Evolutionary conservation across 2,797 vertebrate genomes (phyloP).

Genomic region (Sebastiscus albofasciatus): DNA sequence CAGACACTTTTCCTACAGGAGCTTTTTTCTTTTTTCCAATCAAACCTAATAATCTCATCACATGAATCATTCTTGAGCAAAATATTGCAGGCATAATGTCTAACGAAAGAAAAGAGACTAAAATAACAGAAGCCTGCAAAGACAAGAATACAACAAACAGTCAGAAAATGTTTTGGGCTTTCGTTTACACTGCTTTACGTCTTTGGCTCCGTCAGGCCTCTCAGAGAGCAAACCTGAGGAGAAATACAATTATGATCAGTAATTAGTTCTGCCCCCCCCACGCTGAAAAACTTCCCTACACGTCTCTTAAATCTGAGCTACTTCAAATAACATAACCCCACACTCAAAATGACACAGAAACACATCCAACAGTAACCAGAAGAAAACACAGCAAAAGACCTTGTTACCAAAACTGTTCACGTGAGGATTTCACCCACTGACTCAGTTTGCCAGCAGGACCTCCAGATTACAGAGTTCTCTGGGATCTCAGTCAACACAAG

Average conservation of each 20-base stretch:
- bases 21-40: constrained; percentile 33
- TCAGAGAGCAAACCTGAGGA: constrained; percentile 44
- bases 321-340: constrained; percentile 59
- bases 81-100: constrained; percentile 54
- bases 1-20: constrained; percentile 47
- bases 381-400: constrained; percentile 63
- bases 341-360: constrained; percentile 66
- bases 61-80: constrained; percentile 59
- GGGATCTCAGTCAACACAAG: constrained; percentile 21
- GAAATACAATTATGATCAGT: constrained; percentile 52
- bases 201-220: constrained; percentile 63
- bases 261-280: constrained; percentile 38
- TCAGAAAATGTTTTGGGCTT: constrained; percentile 51
- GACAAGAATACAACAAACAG: constrained; percentile 44
- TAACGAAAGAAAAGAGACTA: constrained; percentile 55
- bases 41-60: constrained; percentile 53
- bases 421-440: constrained; percentile 23
- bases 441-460: constrained; percentile 7
- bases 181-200: constrained; percentile 46
- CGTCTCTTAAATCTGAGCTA: constrained; percentile 48
- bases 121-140: constrained; percentile 54
- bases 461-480: constrained; percentile 37
- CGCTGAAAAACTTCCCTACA: constrained; percentile 33
- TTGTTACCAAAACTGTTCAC: constrained; percentile 58
- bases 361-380: constrained; percentile 65